Percentiles rank a stretch among this genome's conserved stretches.
These are phyloP conservation scores for Rutpela maculata DNA, from an alignment of 2,888 invertebrate species.

Conservation along the genomic window DNA sequence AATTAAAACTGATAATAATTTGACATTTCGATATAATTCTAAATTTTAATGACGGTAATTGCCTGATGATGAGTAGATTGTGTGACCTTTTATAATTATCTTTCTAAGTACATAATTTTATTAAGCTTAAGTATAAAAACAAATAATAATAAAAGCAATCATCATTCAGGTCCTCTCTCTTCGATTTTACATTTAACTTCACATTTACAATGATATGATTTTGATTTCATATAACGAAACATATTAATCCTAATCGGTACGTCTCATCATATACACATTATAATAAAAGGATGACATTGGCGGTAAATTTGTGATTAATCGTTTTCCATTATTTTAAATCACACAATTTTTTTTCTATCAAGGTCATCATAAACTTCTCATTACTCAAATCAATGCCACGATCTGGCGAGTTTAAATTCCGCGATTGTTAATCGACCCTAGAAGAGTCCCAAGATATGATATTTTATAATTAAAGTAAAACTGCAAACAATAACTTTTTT, in stretches of 20 bases:
- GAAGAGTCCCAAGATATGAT: background rate
- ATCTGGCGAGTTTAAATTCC: background rate
- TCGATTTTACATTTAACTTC: slow-evolving; percentile 10
- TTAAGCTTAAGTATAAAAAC: background rate
- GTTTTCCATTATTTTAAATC: slow-evolving; percentile 13
- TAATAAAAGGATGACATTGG: slow-evolving; percentile 17
- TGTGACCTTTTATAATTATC: slow-evolving; percentile 1
- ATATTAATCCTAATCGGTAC: background rate
- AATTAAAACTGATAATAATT: background rate
- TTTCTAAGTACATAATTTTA: slow-evolving; percentile 7
- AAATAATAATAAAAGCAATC: slow-evolving; percentile 2
- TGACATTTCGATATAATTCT: slow-evolving; percentile 3
- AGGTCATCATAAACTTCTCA: slow-evolving; percentile 10
- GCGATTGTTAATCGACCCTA: background rate
- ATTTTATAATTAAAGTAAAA: too few relatives aligned
- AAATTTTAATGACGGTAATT: slow-evolving; percentile 5
- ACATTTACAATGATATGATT: slow-evolving; percentile 22
- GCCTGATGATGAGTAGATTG: background rate
- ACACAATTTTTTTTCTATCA: background rate
- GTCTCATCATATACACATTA: slow-evolving; percentile 2
- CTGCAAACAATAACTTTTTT: too few relatives aligned
- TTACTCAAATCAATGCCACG: slow-evolving; percentile 1
- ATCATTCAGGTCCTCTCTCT: background rate
- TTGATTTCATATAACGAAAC: slow-evolving; percentile 6
- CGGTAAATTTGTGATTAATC: slow-evolving; percentile 27